Base-by-base conservation (phyloP, 2,888 invertebrate species). In the Callyntrura guangdongensis region DNA sequence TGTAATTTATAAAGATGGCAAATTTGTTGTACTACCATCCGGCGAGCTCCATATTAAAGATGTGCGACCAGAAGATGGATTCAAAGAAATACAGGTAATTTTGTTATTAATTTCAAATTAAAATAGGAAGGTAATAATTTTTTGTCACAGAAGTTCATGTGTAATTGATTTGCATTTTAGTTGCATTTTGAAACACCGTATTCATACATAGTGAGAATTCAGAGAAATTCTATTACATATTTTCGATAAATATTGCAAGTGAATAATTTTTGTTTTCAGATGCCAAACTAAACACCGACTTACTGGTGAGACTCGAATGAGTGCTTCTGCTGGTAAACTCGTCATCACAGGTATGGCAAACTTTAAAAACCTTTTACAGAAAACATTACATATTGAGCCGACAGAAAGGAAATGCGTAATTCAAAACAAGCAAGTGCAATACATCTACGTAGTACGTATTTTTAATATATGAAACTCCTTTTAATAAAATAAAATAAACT, bases 21-120 rank as follows among this genome's bases (percentile, higher is more conserved):
- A 99, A 96, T 98, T 98, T 95, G 96, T 99, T 95, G 98, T 99
- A 69, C 96, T 99, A 92, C 98, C 98, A 94, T 98, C 98, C 94
- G 99, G 99, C 93, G 99, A 99, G 95, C 96, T 99, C 93, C 99
- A 99, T 95, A 98, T 99, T 94, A 97, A 98, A 95, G 98, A 99
- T 96, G 98, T 99, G 92, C 98, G 98, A 95, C 98, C 98, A 92
- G 98, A 98, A 95, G 99, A 99, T 95, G 98, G 98, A 92, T 98
- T 98, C 95, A 98, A 98, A 95, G 97, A 98, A n/a, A n/a, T n/a
- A n/a, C n/a, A n/a, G n/a, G n/a, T n/a, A n/a, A n/a, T n/a, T n/a
- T n/a, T n/a, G n/a, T n/a, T n/a, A n/a, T n/a, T n/a, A n/a, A n/a
- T n/a, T n/a, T n/a, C n/a, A n/a, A n/a, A n/a, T n/a, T n/a, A n/a